Conservation (phyloP, 1,140 invertebrate genomes). For the Zaprionus camerounensis region DNA sequence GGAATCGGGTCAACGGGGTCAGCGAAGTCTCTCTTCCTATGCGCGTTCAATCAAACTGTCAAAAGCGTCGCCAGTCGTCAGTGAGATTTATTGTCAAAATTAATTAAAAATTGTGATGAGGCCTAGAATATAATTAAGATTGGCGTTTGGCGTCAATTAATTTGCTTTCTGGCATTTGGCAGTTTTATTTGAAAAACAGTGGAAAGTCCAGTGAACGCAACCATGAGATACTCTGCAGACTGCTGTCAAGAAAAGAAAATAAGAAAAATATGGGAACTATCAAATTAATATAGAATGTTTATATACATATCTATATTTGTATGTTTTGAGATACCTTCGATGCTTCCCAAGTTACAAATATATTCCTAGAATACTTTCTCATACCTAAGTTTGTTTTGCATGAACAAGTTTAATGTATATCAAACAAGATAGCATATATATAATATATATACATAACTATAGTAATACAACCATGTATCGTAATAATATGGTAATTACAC, state of each 20-base stretch:
- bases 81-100: conserved; percentile 76
- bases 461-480: too few species aligned
- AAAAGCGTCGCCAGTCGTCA: conserved; percentile 32
- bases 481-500: too few species aligned
- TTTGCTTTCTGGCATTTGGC: conserved; percentile 66
- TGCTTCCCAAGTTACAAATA: too few species aligned
- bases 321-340: neutral
- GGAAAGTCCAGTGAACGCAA: neutral
- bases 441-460: too few species aligned
- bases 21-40: conserved; percentile 1
- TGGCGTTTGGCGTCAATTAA: conserved; percentile 66
- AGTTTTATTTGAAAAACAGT: conserved; percentile 65
- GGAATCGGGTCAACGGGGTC: neutral
- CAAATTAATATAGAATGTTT: too few species aligned
- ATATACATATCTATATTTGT: too few species aligned
- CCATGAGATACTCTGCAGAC: neutral
- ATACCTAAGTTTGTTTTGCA: too few species aligned
- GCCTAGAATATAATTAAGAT: conserved; percentile 53
- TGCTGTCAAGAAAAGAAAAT: too few species aligned
- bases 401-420: too few species aligned
- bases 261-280: neutral
- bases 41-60: conserved; percentile 72
- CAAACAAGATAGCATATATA: too few species aligned
- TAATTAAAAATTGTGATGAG: conserved; percentile 81
- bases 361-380: too few species aligned